These are phyloP conservation scores for Drosophila nigromelanica DNA, from an alignment of 1,140 invertebrate genomes.

Conservation along the genomic window DNA sequence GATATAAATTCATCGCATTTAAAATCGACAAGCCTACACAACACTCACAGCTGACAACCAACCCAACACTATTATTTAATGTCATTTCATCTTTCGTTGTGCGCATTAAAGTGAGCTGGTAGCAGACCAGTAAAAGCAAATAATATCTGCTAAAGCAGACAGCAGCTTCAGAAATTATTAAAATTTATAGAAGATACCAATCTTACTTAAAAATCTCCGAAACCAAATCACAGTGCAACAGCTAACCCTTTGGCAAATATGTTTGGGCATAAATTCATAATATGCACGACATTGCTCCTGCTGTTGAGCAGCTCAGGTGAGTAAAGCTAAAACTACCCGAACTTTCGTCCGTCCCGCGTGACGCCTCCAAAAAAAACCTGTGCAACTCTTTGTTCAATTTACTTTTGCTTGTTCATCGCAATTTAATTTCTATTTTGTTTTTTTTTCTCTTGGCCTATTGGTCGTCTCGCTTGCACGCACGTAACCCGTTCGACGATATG, in stretches of 20 bases:
- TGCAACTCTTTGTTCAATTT: conserved; percentile 67
- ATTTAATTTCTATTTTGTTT: conserved; percentile 63
- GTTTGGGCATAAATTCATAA: conserved; percentile 56
- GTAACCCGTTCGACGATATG: conserved; percentile 50
- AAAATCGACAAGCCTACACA: not conserved
- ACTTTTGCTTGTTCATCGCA: conserved; percentile 64
- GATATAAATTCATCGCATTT: not conserved
- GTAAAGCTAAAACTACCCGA: conserved; percentile 25
- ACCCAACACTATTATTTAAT: conserved; percentile 44
- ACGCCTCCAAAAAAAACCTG: conserved; percentile 24
- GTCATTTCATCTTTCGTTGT: conserved; percentile 51
- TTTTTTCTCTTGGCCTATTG: conserved; percentile 15
- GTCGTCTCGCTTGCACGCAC: conserved; percentile 52
- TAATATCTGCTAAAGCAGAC: conserved; percentile 1
- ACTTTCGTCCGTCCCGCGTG: not conserved
- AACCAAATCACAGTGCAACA: conserved; percentile 5
- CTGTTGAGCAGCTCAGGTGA: conserved; percentile 61
- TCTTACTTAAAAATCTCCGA: not conserved
- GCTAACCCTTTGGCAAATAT: conserved; percentile 29
- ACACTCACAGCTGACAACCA: conserved; percentile 32
- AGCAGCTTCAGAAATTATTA: not conserved
- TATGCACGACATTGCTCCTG: conserved; percentile 49
- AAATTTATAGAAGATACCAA: conserved; percentile 1
- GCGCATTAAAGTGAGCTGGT: conserved; percentile 37
- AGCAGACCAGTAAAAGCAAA: conserved; percentile 12